Conservation (phyloP, 2,113 vertebrate species). For the Empidonax traillii region DNA sequence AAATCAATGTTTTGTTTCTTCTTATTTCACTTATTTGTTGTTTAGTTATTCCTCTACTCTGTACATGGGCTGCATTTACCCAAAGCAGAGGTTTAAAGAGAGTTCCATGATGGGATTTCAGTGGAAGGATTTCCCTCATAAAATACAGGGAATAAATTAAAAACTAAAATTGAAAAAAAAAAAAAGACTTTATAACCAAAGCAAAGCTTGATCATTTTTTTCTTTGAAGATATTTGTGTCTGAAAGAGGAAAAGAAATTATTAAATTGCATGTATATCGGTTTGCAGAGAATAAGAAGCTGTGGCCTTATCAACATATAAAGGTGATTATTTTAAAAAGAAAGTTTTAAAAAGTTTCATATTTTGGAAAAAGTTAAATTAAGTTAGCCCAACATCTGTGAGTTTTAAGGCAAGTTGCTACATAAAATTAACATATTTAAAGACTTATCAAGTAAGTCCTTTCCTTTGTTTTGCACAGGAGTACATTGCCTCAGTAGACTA, state of each 20-base stretch:
- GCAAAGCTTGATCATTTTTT: neutral
- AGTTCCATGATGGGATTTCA: neutral
- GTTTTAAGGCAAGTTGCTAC: neutral
- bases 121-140: neutral
- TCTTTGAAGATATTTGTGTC: neutral
- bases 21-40: neutral
- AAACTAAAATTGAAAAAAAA: neutral
- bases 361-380: neutral
- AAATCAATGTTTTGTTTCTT: neutral
- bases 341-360: neutral
- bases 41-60: neutral
- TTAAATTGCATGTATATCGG: neutral
- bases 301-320: neutral
- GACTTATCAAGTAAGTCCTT: neutral
- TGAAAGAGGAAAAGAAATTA: neutral
- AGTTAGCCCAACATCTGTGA: neutral
- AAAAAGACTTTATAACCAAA: neutral
- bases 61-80: neutral
- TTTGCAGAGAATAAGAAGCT: neutral
- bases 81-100: neutral
- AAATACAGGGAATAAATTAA: neutral
- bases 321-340: neutral
- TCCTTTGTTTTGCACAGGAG: neutral
- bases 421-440: neutral
- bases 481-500: neutral